These are phyloP conservation scores for Malthinus seriepunctatus DNA, from an alignment of 2,888 invertebrate species.

Conservation along the genomic window DNA sequence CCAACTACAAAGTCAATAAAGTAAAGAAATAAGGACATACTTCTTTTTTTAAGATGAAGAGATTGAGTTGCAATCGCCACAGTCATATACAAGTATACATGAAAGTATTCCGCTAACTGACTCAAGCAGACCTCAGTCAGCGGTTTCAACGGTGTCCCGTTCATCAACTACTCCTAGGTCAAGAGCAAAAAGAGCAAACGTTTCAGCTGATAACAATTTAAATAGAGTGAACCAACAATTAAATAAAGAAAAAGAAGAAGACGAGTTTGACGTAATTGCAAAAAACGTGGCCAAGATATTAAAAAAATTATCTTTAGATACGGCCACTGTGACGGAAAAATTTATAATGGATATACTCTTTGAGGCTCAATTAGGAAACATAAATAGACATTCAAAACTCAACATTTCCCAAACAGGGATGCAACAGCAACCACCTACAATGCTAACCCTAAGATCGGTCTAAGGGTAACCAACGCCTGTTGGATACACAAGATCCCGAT, in stretches of 20 bases:
- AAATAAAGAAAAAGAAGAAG: conserved; percentile 13
- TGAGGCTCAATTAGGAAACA: neutral
- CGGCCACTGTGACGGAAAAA: neutral
- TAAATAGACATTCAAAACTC: neutral
- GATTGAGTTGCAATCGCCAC: conserved; percentile 6
- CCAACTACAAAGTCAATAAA: no score
- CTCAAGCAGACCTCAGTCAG: conserved; percentile 2
- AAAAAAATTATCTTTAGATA: conserved; percentile 1
- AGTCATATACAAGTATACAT: conserved; percentile 10
- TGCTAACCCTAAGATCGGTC: neutral
- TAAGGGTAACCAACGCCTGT: neutral
- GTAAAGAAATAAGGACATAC: no score
- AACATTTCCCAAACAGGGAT: neutral
- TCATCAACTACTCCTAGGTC: conserved; percentile 4
- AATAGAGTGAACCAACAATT: no score
- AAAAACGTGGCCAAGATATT: conserved; percentile 21
- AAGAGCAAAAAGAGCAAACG: neutral
- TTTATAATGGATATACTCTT: neutral
- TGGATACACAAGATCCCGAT: neutral
- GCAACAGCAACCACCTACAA: neutral
- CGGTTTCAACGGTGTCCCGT: neutral
- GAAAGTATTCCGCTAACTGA: conserved; percentile 6
- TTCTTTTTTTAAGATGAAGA: no score
- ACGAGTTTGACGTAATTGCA: conserved; percentile 11
- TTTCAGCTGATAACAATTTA: conserved; percentile 8